Conservation (phyloP, 2,797 vertebrate genomes). For the Nyctibius grandis region DNA sequence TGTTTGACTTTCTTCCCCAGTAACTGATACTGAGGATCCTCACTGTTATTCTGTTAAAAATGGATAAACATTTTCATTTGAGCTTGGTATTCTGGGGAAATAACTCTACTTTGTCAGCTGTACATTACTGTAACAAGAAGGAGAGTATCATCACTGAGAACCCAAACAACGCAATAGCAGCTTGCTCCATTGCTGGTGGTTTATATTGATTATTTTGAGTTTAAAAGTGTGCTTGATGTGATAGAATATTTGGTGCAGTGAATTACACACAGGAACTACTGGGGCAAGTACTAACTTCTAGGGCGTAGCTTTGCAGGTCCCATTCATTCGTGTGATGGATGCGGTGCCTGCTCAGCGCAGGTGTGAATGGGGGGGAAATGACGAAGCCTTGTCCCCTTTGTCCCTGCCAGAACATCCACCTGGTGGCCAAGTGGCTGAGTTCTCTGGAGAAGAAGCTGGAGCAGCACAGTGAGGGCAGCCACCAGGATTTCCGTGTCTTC, state of each 20-base stretch:
- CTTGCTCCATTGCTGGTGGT: neutral
- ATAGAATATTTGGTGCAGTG: neutral
- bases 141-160: neutral
- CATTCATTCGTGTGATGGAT: neutral
- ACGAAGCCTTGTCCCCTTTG: neutral
- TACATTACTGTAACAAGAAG: neutral
- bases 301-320: neutral
- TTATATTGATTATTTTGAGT: neutral
- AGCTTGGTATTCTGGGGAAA: neutral
- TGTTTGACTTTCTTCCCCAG: neutral
- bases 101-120: neutral
- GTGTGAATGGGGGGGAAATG: neutral
- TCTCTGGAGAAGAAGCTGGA: conserved; percentile 90
- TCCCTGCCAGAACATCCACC: conserved; percentile 87
- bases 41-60: neutral
- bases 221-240: neutral
- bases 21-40: neutral
- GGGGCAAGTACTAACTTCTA: neutral
- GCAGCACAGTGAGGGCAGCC: conserved; percentile 79
- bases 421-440: conserved; percentile 90
- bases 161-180: neutral
- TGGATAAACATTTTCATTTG: neutral
- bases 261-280: neutral
- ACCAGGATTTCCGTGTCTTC: conserved; percentile 85
- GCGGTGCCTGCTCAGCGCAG: neutral